Base-by-base conservation (phyloP, 1,140 invertebrate genomes). In the Drusus annulatus region DNA sequence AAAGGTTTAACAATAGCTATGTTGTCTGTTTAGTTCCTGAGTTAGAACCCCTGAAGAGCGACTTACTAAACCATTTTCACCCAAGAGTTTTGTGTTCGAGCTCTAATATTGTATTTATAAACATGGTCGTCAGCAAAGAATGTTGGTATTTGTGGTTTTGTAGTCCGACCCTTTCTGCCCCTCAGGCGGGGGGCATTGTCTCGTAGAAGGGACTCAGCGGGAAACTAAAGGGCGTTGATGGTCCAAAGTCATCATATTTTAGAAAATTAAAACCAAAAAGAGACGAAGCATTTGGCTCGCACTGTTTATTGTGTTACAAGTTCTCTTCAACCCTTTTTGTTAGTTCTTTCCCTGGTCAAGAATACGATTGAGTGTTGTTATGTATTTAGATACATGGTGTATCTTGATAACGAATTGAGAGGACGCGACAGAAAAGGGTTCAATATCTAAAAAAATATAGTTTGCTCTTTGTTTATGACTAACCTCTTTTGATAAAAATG, bases 171-270 rank as follows among this genome's bases (percentile, higher is more conserved):
- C 68, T 71, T 21, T 51, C 36, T 51, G 45, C 68, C 68, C 45
- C 51, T 71, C 17, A 51, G 68, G 68, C 68, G 68, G 68, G 68
- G 63, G 68, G 68, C 68, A 71, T 71, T 71, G 68, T 71, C 68
- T 71, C 68, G 2, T 71, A 71, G 36, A 21, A 71, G 19, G 45
- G 45, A 19, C 68, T 21, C 68, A 71, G 68, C 68, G 45, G 68
- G 68, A 71, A 52, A 50, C 68, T 65, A 36, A 71, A 50, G 25
- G 68, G 68, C 68, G 68, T 71, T 71, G 68, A 71, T 51, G 23
- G 36, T 23, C 25, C 17, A 15, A 51, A 71, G 15, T 71, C 68
- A 71, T 19, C 45, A 65, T 25, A 65, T 65, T 17, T 16, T 8
- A 65, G 4, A 25, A 65, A 3, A 10, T 28, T 25, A 5, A 25